Base-by-base conservation (phyloP, 2,888 invertebrate species). In the Himalopsyche anomala region DNA sequence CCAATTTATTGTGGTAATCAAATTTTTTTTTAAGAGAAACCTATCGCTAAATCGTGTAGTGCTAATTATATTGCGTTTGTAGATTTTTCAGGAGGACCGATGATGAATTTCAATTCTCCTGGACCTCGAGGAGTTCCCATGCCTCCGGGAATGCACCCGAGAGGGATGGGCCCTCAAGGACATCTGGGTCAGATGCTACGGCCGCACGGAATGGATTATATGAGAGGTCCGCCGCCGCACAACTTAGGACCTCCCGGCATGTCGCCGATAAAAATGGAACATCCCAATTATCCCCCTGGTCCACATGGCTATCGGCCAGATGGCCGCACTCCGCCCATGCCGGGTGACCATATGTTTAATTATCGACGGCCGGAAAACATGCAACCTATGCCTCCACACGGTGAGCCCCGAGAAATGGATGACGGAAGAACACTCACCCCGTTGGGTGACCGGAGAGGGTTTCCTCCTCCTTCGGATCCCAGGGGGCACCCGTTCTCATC, bases 51-150 rank as follows among this genome's bases (percentile, higher is more conserved):
- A n/a, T 74, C 11, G 19, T 36, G 12, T 11, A 19, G 74, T 38
- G 28, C 81, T 55, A 81, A 55, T 51, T 51, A 45, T 38, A 40
- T 19, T 38, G 45, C 40, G 45, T 80, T 86, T 86, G 5, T 82
- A 88, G 88, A 88, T n/a, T 87, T 83, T 55, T 84, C 83, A 81
- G 82, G 86, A 42, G 86, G 87, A 36, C 87, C 79, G 62, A 55
- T 79, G 69, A 86, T 86, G 81, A 83, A 83, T 28, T 83, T 85
- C 56, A 56, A 42, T 84, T n/a, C 28, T 40, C 84, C 51, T 15
- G 56, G 54, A 12, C 51, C 28, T 62, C 80, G 69, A 81, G 80
- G 40, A 28, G 85, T 40, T 36, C 56, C 81, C 28, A 36, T 81
- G 69, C 54, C 28, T 80, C 85, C 83, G 4, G 62, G 81, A 36